phyloP scores from a whole-genome alignment of 2,797 vertebrate species.

The Clamator glandarius region DNA sequence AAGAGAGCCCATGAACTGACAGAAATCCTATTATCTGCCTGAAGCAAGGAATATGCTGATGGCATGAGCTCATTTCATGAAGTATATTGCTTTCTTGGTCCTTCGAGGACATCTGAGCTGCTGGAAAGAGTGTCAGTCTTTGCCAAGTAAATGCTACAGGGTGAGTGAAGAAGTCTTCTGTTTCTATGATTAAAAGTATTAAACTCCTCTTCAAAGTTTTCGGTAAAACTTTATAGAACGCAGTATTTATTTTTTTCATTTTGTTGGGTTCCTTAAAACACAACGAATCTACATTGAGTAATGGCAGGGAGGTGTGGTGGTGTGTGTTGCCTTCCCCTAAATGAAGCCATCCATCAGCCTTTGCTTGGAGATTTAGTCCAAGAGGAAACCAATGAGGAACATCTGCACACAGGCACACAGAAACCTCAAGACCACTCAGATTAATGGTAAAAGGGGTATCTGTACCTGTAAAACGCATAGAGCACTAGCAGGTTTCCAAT shows the following conservation, averaged over 20 bases:
- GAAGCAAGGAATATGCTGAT: not conserved
- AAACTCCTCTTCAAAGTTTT: not conserved
- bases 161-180: not conserved
- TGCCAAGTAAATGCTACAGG: not conserved
- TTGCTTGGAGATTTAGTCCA: not conserved
- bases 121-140: not conserved
- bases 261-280: not conserved
- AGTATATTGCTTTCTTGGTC: not conserved
- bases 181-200: not conserved
- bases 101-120: not conserved
- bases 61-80: not conserved
- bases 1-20: not conserved
- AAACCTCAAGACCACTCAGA: not conserved
- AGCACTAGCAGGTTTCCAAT: slow-evolving; percentile 74
- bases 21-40: slow-evolving; percentile 2
- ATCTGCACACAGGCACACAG: not conserved
- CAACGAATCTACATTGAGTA: not conserved
- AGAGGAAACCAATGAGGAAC: not conserved
- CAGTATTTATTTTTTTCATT: not conserved
- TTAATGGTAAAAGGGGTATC: not conserved
- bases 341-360: not conserved
- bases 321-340: not conserved
- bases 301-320: too few relatives aligned
- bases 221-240: not conserved
- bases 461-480: slow-evolving; percentile 76